Evolutionary conservation across 2,888 invertebrate genomes (phyloP).

Genomic region (Poecilobothrus nobilitatus): DNA sequence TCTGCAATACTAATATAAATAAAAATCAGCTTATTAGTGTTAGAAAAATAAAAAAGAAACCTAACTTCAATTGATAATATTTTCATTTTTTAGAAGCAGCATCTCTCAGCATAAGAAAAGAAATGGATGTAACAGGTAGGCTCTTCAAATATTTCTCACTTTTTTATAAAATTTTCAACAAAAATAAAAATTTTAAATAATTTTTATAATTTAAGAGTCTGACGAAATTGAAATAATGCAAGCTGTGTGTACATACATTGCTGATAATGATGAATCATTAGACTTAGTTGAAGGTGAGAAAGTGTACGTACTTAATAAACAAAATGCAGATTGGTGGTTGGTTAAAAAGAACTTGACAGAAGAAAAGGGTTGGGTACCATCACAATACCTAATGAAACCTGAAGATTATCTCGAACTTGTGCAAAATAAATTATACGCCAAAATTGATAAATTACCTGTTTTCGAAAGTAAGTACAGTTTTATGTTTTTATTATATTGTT

Average conservation of each 20-base stretch:
- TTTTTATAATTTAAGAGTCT: conserved; percentile 30
- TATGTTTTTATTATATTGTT: neutral
- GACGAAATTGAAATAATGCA: conserved; percentile 67
- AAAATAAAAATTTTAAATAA: conserved; percentile 12
- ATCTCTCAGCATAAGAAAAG: neutral
- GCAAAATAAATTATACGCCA: conserved; percentile 80
- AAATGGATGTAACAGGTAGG: neutral
- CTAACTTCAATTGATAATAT: neutral
- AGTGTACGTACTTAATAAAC: conserved; percentile 72
- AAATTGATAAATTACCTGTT: conserved; percentile 82
- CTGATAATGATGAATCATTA: conserved; percentile 80
- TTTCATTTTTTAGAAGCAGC: conserved; percentile 4
- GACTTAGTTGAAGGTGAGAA: conserved; percentile 85
- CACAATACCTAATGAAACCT: conserved; percentile 77
- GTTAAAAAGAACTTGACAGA: conserved; percentile 81
- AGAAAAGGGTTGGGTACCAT: conserved; percentile 91
- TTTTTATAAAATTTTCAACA: neutral
- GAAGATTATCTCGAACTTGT: conserved; percentile 71
- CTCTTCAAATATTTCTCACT: neutral
- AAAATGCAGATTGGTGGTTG: conserved; percentile 88
- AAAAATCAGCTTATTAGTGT: neutral
- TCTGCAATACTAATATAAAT: neutral
- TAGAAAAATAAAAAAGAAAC: neutral
- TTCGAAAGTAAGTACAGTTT: conserved; percentile 75
- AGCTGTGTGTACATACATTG: conserved; percentile 75